Percentiles rank a stretch among this genome's conserved stretches.
Evolutionary conservation across 2,797 vertebrate genomes (phyloP).

Genomic region (Sciurus vulgaris): DNA sequence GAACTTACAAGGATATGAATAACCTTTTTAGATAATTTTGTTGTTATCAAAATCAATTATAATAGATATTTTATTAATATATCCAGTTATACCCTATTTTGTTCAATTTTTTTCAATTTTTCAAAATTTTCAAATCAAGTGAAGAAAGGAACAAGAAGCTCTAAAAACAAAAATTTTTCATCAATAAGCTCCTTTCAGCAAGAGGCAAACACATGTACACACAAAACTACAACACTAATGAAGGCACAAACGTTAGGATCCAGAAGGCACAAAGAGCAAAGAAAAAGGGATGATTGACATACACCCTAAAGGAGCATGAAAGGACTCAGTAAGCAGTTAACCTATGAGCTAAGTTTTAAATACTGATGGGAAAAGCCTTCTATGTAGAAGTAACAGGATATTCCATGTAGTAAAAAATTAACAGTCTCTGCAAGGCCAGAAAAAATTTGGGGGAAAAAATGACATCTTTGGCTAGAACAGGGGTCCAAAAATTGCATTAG

Average conservation of each 20-base stretch:
- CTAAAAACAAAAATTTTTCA: conserved; percentile 25
- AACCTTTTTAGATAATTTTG: background rate
- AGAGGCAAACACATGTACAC: background rate
- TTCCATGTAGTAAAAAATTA: background rate
- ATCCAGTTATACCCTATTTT: background rate
- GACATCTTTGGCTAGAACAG: background rate
- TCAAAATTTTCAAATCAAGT: conserved; percentile 32
- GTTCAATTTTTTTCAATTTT: background rate
- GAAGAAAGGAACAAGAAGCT: conserved; percentile 13
- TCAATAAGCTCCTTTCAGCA: conserved; percentile 14
- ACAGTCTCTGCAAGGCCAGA: background rate
- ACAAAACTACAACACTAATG: background rate
- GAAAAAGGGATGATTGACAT: background rate
- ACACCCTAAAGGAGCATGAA: background rate
- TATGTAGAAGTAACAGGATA: background rate
- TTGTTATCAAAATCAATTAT: conserved; percentile 20
- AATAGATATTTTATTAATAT: conserved; percentile 25
- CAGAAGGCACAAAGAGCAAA: background rate
- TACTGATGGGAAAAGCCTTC: background rate
- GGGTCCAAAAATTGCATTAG: background rate
- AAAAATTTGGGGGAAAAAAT: background rate
- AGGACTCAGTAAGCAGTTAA: conserved; percentile 7
- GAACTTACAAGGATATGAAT: background rate
- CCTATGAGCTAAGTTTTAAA: background rate
- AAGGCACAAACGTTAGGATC: background rate